phyloP scores from a whole-genome alignment of 2,113 vertebrate genomes.

The Lasiurus cinereus region DNA sequence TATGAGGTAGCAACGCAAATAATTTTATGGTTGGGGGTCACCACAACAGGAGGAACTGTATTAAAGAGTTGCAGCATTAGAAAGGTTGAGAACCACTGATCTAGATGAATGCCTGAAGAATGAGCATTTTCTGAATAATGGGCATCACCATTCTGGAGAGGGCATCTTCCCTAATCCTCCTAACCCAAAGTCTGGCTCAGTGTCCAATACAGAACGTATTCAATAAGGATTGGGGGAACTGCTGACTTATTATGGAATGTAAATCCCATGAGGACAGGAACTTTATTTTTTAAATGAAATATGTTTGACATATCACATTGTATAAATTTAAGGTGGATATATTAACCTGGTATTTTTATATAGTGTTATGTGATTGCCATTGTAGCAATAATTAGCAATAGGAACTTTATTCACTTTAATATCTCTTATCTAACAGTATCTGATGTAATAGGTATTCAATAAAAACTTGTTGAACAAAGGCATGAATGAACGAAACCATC shows the following conservation, averaged over 20 bases:
- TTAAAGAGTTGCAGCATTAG: no score
- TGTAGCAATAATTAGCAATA: neutral
- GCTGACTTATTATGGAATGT: neutral
- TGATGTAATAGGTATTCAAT: neutral
- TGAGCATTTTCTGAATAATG: neutral
- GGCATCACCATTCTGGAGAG: neutral
- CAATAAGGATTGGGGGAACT: neutral
- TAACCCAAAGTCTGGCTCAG: neutral
- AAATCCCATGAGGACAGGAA: neutral
- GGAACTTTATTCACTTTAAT: neutral
- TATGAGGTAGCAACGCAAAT: no score
- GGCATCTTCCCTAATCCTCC: neutral
- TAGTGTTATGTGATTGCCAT: neutral
- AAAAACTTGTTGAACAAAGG: neutral
- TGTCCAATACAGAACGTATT: no score
- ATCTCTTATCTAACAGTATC: neutral
- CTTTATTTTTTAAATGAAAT: neutral
- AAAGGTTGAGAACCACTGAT: no score
- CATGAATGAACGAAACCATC: neutral
- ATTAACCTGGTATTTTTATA: neutral
- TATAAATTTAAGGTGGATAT: neutral
- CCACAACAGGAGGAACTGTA: no score
- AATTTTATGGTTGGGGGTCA: no score
- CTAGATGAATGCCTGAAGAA: neutral
- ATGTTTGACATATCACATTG: neutral